A percentile compares a stretch with the other conserved stretches of the same genome.
Conservation (phyloP, 2,113 vertebrate species). For the Lasiurus borealis region DNA sequence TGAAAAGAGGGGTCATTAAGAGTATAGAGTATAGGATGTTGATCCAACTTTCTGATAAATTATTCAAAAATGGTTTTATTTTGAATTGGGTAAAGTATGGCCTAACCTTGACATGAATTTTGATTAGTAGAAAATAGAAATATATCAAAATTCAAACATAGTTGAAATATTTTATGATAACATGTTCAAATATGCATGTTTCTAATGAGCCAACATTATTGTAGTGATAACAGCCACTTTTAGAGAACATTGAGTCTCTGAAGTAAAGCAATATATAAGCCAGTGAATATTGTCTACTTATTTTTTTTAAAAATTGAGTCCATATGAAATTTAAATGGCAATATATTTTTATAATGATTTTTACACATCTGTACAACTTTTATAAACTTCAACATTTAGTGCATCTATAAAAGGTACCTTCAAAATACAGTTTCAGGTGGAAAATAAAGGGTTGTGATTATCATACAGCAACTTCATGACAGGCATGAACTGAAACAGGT, state of each 20-base stretch:
- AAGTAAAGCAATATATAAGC: not conserved
- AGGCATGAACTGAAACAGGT: not conserved
- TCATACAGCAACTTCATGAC: not conserved
- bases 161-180: slow-evolving; percentile 50
- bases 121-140: not conserved
- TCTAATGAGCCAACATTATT: not conserved
- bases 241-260: not conserved
- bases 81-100: not conserved
- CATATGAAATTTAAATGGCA: not conserved
- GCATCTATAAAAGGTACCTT: not conserved
- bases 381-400: not conserved
- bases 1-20: not conserved
- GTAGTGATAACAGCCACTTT: not conserved
- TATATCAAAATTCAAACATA: slow-evolving; percentile 58
- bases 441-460: not conserved
- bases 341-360: not conserved
- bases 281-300: not conserved
- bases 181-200: not conserved
- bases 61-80: not conserved
- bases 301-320: not conserved
- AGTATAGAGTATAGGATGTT: not conserved
- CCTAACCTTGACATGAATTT: slow-evolving; percentile 6
- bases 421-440: not conserved
- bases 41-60: not conserved
- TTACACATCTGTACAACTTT: not conserved